Evolutionary conservation across 2,113 vertebrate species (phyloP).

Genomic region (Scalopus aquaticus): DNA sequence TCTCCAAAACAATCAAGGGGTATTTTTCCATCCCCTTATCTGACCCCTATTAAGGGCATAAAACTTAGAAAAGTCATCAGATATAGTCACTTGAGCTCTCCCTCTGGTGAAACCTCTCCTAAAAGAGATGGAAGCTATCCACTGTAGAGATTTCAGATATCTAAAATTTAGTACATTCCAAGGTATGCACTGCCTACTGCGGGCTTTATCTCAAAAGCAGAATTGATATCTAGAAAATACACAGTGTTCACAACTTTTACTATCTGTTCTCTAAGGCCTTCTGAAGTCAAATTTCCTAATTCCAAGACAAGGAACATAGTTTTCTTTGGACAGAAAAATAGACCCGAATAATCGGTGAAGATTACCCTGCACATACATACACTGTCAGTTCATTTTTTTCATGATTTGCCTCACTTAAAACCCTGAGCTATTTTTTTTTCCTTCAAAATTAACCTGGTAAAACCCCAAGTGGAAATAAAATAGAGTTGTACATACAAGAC

Average conservation of each 20-base stretch:
- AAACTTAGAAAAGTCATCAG: constrained; percentile 35
- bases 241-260: neutral
- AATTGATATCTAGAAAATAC: constrained; percentile 13
- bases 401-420: constrained; percentile 13
- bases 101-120: constrained; percentile 35
- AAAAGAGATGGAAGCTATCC: neutral
- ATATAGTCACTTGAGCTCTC: constrained; percentile 21
- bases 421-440: neutral
- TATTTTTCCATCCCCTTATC: constrained; percentile 46
- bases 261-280: neutral
- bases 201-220: constrained; percentile 32
- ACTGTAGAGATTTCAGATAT: neutral
- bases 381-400: neutral
- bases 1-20: constrained; percentile 40
- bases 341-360: neutral
- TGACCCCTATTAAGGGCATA: constrained; percentile 32
- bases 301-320: neutral
- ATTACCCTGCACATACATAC: neutral
- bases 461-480: neutral
- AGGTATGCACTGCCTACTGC: neutral
- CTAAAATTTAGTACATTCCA: constrained; percentile 51
- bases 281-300: constrained; percentile 20
- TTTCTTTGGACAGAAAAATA: neutral
- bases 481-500: neutral
- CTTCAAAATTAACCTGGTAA: neutral